Evolutionary conservation across 2,888 invertebrate genomes (phyloP).

Genomic region (Ennomos quercinarius): DNA sequence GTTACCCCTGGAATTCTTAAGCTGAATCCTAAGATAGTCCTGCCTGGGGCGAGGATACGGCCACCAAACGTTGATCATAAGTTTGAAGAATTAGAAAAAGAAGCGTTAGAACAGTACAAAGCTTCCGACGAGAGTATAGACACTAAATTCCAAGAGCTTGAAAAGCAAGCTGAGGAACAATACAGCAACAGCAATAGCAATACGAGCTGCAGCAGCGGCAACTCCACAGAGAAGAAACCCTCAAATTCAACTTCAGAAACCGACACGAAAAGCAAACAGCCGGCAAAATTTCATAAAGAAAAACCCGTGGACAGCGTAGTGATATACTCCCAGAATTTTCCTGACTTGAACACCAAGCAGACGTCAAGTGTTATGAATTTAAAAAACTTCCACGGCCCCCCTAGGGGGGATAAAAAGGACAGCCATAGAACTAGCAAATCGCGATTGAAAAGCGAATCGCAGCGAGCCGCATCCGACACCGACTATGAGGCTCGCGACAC

Average conservation of each 20-base stretch:
- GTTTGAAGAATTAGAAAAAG: constrained; percentile 85
- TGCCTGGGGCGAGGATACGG: constrained; percentile 63
- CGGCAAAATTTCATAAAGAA: constrained; percentile 76
- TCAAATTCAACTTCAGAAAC: constrained; percentile 52
- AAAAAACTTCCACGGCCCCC: constrained; percentile 85
- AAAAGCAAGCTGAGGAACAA: constrained; percentile 88
- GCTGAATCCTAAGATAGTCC: constrained; percentile 72
- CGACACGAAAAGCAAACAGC: constrained; percentile 60
- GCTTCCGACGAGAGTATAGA: constrained; percentile 85
- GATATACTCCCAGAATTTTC: constrained; percentile 80
- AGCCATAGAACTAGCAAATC: constrained; percentile 65
- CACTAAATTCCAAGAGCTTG: constrained; percentile 86
- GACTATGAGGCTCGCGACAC: constrained; percentile 71
- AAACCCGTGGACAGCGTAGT: constrained; percentile 76
- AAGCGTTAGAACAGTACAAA: constrained; percentile 86
- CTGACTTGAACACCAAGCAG: constrained; percentile 70
- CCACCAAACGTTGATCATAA: constrained; percentile 70
- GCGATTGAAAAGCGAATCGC: constrained; percentile 64
- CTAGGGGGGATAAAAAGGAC: constrained; percentile 83
- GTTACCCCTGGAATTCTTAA: constrained; percentile 73
- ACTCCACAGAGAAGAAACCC: constrained; percentile 66
- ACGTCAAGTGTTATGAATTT: constrained; percentile 75
- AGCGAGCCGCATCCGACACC: constrained; percentile 75
- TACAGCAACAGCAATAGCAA: constrained; percentile 84
- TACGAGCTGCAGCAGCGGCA: constrained; percentile 78